Evolutionary conservation across 2,797 vertebrate species (phyloP), one percentile per base, ranked within the genome.

Genomic region (Tadarida brasiliensis): DNA sequence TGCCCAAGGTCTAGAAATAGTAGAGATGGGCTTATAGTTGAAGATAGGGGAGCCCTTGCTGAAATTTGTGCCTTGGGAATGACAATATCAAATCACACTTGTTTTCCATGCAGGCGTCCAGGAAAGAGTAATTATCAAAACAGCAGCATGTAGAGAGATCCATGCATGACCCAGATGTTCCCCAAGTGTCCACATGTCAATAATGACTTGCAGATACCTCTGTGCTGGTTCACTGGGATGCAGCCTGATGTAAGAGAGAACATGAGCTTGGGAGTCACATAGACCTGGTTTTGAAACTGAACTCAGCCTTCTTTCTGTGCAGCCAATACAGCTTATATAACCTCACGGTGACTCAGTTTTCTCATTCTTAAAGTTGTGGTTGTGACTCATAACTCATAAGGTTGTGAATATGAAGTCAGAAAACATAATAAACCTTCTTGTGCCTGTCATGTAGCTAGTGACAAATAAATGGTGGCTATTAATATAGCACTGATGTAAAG

Each of bases 301-400:
- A 47, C 35, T 83, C 44, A 57, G 14, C 30, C n/a, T 87, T 90
- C 51, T 39, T 54, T 49, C 33, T 73, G 28, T 24, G 10, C 6
- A 7, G 35, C 26, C 15, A 16, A 20, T 19, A 17, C 56, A 73
- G 24, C 83, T 74, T 86, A 67, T 49, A 28, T 7, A 39, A 90
- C 26, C 30, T 76, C 33, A 28, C n/a, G 5, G 11, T 33, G 63
- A 77, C 30, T 78, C 44, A 14, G 10, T 59, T 68, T 95, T 59
- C 83, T 94, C 57, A 47, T 65, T n/a, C 78, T 68, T 87, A 87
- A 90, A 80, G 86, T 54, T 78, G 51, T 76, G 22, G 17, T 12
- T 67, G 24, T 78, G 56, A 88, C 56, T 70, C 56, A 47, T 57
- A 61, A 73, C 22, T 67, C 47, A 57, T 14, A 30, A 6, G 2